Conservation (phyloP, 2,888 invertebrate genomes). For the Epinotia ramella region DNA sequence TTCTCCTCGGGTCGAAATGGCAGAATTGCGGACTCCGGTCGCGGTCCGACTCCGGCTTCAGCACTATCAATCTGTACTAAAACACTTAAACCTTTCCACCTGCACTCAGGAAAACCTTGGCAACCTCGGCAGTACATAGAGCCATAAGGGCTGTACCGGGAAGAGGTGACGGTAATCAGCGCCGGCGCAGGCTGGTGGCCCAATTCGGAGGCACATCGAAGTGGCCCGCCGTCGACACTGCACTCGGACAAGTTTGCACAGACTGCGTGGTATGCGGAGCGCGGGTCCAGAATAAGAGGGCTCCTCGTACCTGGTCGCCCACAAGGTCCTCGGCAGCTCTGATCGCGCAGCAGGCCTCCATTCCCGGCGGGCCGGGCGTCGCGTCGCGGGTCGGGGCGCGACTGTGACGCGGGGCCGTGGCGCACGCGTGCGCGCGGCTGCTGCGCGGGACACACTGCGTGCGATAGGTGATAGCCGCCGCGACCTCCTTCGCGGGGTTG, state of each 20-base stretch:
- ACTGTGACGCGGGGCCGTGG: conserved; percentile 46
- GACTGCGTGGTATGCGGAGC: neutral
- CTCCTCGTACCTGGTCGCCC: conserved; percentile 80
- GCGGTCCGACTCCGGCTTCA: neutral
- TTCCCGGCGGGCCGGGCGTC: conserved; percentile 76
- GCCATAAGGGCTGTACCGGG: neutral
- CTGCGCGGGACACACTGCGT: conserved; percentile 68
- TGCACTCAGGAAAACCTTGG: conserved; percentile 11
- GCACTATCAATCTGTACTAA: conserved; percentile 6
- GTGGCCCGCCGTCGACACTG: conserved; percentile 19
- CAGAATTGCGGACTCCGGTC: neutral
- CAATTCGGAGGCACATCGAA: conserved; percentile 25
- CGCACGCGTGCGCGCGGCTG: conserved; percentile 64
- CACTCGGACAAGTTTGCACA: conserved; percentile 31
- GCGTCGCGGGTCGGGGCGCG: conserved; percentile 45
- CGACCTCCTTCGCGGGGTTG: conserved; percentile 79
- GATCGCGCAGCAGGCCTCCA: conserved; percentile 82
- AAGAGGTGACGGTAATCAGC: conserved; percentile 15
- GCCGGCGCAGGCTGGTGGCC: conserved; percentile 27
- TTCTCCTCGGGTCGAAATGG: neutral
- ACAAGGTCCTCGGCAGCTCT: conserved; percentile 80
- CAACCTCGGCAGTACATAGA: neutral
- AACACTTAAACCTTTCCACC: conserved; percentile 29
- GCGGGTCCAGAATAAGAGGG: conserved; percentile 21
- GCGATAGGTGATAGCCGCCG: conserved; percentile 66